These are phyloP conservation scores for Tenthredo scrophulariae DNA, from an alignment of 2,888 invertebrate species.

Conservation along the genomic window DNA sequence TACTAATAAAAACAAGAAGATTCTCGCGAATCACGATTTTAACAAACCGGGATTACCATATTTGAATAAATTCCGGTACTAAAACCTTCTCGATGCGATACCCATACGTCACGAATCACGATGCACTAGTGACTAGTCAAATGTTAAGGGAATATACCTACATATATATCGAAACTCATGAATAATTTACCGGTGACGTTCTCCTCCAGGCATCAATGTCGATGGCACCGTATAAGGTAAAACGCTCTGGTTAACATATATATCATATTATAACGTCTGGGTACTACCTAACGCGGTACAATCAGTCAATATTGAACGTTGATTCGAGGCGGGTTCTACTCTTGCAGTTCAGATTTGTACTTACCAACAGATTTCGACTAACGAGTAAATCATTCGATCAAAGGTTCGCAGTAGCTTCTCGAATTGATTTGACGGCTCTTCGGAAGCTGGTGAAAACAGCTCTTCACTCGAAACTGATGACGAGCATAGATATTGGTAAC, in stretches of 20 bases:
- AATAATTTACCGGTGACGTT: constrained; percentile 34
- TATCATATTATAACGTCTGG: not conserved
- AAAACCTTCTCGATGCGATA: not conserved
- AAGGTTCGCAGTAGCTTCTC: not conserved
- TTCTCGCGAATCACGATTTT: not conserved
- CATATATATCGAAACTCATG: constrained; percentile 46
- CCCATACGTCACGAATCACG: not conserved
- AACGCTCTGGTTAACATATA: constrained; percentile 38
- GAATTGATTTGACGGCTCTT: not conserved
- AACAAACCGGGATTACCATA: not conserved
- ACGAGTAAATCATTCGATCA: constrained; percentile 18
- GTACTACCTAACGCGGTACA: constrained; percentile 10
- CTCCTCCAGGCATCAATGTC: not conserved
- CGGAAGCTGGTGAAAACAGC: not conserved
- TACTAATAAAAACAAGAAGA: not conserved
- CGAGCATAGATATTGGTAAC: too few species aligned
- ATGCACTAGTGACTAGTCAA: not conserved
- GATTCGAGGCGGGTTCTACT: constrained; percentile 9
- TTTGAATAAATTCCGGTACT: not conserved
- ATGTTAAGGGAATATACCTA: constrained; percentile 39
- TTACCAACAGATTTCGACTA: constrained; percentile 24
- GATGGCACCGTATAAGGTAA: constrained; percentile 15
- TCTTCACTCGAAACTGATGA: not conserved
- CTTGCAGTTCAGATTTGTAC: not conserved
- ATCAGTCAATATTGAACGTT: constrained; percentile 43